Evolutionary conservation across 2,113 vertebrate species (phyloP), one percentile per base, ranked within the genome.

Genomic region (Brachyhypopomus occidentalis): DNA sequence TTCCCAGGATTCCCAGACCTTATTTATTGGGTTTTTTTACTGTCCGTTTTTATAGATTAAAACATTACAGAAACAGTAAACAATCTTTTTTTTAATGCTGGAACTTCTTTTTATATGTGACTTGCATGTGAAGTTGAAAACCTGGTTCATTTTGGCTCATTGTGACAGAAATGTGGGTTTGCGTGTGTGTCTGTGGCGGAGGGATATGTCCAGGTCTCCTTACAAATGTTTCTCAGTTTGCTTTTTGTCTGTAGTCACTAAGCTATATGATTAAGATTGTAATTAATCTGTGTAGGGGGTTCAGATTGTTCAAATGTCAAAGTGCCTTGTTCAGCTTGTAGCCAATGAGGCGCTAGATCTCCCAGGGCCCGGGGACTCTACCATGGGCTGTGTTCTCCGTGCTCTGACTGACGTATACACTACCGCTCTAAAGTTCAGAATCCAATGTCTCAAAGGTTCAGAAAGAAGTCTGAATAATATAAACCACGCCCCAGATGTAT

Each of bases 21-120:
- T 83, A 85, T 85, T 85, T 85, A 85, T 85, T 85, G 48, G 82
- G 60, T 79, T 36, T 52, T 83, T 75, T 12, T 69, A 22, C 58
- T 59, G 19, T 25, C 58, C 48, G 60, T 66, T 59, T 59, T 60
- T 70, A 60, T 72, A 67, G 84, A 22, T 71, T 48, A 34, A 27
- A 55, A 52, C 11, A 11, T 52, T 60, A 66, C 52, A 66, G 70
- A 45, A 79, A 60, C 77, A 82, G 25, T 64, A 82, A 79, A 82
- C 72, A 22, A 45, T 58, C 7, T 36, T 41, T 81, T 78, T 82
- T 82, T 55, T 84, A 60, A 23, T 67, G n/a, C 9, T 45, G 45
- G 5, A 45, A 78, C 69, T 19, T 74, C 75, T 80, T 25, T 48
- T 36, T 74, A 23, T 52, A 36, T 78, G 75, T 30, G 38, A 77